Evolutionary conservation across 2,888 invertebrate species (phyloP).

Genomic region (Ryuthela nishihirai): DNA sequence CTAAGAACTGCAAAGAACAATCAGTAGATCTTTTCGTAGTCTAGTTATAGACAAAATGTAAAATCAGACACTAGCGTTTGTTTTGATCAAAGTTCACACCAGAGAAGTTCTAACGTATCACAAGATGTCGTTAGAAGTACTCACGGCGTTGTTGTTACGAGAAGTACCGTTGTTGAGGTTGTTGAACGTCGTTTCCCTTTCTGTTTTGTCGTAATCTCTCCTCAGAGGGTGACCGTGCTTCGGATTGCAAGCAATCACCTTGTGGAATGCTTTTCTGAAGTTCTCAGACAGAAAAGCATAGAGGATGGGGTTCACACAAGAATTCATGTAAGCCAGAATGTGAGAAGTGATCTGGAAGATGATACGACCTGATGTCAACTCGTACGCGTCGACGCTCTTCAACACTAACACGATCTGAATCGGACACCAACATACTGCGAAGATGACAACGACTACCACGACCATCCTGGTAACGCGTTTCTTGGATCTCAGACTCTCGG

Average conservation of each 20-base stretch:
- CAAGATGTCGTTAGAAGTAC: conserved; percentile 29
- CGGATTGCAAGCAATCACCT: conserved; percentile 44
- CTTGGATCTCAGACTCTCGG: conserved; percentile 76
- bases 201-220: conserved; percentile 15
- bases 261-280: conserved; percentile 80
- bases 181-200: conserved; percentile 29
- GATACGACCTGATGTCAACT: conserved; percentile 57
- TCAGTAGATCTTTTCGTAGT: no score
- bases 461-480: conserved; percentile 89
- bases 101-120: no score
- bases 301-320: conserved; percentile 89
- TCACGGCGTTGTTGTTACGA: conserved; percentile 3
- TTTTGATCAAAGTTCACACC: no score
- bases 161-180: conserved; percentile 9
- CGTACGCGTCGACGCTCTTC: conserved; percentile 69
- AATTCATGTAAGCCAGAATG: conserved; percentile 76
- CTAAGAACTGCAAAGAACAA: no score
- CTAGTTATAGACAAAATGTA: no score
- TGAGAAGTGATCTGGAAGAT: conserved; percentile 49
- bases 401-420: conserved; percentile 80
- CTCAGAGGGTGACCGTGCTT: neutral
- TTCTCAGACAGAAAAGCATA: conserved; percentile 93
- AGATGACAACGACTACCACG: conserved; percentile 83
- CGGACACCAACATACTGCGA: conserved; percentile 91
- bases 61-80: no score